Evolutionary conservation across 2,888 invertebrate species (phyloP).

Genomic region (Pheosia tremula): DNA sequence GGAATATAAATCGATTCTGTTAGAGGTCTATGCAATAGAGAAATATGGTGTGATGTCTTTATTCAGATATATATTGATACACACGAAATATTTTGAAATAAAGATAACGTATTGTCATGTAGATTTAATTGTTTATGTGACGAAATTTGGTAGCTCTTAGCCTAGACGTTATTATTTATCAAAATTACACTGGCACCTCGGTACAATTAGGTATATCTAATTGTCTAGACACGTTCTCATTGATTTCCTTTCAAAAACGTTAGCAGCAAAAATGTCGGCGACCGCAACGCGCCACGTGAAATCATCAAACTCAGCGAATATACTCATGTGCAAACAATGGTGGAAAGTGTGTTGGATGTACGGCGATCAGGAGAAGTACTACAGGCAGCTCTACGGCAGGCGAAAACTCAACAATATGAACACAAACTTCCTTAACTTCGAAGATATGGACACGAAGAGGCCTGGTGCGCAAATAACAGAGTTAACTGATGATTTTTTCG

Average conservation of each 20-base stretch:
- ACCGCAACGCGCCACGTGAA: conserved; percentile 81
- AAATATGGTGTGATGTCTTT: background rate
- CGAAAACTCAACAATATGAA: conserved; percentile 74
- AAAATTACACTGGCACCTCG: too few species aligned
- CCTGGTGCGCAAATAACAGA: conserved; percentile 81
- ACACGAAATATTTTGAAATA: too few species aligned
- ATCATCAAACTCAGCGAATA: conserved; percentile 86
- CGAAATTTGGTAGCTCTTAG: too few species aligned
- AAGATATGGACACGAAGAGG: conserved; percentile 65
- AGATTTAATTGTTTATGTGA: too few species aligned
- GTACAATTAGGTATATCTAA: too few species aligned
- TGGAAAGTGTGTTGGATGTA: conserved; percentile 96
- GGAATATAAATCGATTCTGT: background rate
- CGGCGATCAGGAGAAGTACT: conserved; percentile 93
- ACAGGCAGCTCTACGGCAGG: conserved; percentile 91
- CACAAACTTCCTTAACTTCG: conserved; percentile 63
- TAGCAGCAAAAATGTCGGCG: conserved; percentile 69
- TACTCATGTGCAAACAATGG: conserved; percentile 94
- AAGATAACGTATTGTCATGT: too few species aligned
- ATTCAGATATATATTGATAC: too few species aligned
- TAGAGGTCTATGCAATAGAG: background rate
- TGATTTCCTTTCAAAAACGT: conserved; percentile 24
- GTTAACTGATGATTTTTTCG: conserved; percentile 78
- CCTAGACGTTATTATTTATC: too few species aligned
- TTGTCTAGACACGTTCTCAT: conserved; percentile 15